A percentile compares a stretch with the other conserved stretches of the same genome.
These are phyloP conservation scores for Mus spicilegus DNA, from an alignment of 2,113 vertebrate species.

Conservation along the genomic window DNA sequence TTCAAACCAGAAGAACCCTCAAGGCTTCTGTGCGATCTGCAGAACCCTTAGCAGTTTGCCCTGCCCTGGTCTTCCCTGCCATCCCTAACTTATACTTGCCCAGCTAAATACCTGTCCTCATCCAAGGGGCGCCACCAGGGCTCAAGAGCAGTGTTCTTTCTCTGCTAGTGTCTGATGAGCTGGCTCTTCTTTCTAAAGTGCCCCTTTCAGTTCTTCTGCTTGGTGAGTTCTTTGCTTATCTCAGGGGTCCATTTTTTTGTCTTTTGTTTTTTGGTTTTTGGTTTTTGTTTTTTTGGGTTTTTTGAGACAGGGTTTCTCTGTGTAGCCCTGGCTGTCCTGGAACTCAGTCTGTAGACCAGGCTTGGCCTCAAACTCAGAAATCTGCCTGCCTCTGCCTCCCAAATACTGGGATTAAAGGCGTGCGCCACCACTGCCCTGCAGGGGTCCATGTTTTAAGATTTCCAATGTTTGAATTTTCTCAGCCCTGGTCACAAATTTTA, in stretches of 20 bases:
- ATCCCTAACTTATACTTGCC: not conserved
- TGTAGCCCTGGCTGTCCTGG: too few relatives aligned
- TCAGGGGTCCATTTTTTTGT: too few relatives aligned
- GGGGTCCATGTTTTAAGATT: not conserved
- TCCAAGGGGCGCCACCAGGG: not conserved
- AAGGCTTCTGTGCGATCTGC: not conserved
- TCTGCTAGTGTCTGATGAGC: not conserved
- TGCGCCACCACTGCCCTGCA: too few relatives aligned
- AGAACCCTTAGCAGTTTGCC: not conserved
- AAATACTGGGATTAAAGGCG: too few relatives aligned
- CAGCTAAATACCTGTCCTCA: not conserved
- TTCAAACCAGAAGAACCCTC: not conserved
- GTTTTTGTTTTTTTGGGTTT: too few relatives aligned
- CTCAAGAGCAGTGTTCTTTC: not conserved
- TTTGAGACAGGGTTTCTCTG: too few relatives aligned
- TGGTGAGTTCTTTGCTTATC: not conserved
- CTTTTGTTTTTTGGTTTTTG: too few relatives aligned
- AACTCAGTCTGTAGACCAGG: too few relatives aligned
- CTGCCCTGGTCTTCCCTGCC: too few relatives aligned
- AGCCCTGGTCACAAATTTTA: not conserved
- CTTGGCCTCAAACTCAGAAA: too few relatives aligned
- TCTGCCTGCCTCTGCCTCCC: too few relatives aligned
- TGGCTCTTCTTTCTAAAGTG: not conserved
- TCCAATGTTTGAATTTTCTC: not conserved
- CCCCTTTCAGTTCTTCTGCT: not conserved